Evolutionary conservation across 2,113 vertebrate genomes (phyloP), one percentile per base, ranked within the genome.

Genomic region (Bucco capensis): DNA sequence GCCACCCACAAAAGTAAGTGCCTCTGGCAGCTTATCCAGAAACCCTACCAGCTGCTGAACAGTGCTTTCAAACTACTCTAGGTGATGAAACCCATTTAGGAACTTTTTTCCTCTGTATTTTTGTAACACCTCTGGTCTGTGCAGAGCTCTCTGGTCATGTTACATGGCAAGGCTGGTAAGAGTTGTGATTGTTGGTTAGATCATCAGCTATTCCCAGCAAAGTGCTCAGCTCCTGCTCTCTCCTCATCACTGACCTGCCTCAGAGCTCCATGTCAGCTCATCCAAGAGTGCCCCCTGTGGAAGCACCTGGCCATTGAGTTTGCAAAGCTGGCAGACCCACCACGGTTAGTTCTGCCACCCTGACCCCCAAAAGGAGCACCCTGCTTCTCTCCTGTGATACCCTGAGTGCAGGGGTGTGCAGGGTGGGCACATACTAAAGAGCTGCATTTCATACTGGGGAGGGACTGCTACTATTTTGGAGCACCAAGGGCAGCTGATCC

Each of bases 381-480:
- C 56, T 0, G 1, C 35, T 19, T 0, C 30, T 33, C 33, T 72
- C 22, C 42, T 28, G 49, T 3, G 1, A 12, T 2, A 8, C 40
- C 47, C n/a, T 1, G 2, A 38, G 17, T 1, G 12, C 46, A 21
- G 3, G 2, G 10, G n/a, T 1, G 1, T 6, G 7, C 51, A 30
- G 5, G 19, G n/a, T 2, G 23, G 19, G 31, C 25, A 10, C 6
- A 16, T 0, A 1, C 21, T 8, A 5, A 0, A 1, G 2, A 17
- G 58, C 58, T 60, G 46, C 30, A 19, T 65, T 27, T 72, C 12
- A 7, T 18, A 1, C 35, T 8, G 9, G 12, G 7, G 12, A 51
- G 51, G 51, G 67, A 18, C 25, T 71, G 62, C 2, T 30, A 40
- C 10, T 25, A 5, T 22, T 18, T n/a, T 24, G 60, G 31, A 40